Conservation (phyloP, 2,113 vertebrate species). For the Thunnus thynnus region DNA sequence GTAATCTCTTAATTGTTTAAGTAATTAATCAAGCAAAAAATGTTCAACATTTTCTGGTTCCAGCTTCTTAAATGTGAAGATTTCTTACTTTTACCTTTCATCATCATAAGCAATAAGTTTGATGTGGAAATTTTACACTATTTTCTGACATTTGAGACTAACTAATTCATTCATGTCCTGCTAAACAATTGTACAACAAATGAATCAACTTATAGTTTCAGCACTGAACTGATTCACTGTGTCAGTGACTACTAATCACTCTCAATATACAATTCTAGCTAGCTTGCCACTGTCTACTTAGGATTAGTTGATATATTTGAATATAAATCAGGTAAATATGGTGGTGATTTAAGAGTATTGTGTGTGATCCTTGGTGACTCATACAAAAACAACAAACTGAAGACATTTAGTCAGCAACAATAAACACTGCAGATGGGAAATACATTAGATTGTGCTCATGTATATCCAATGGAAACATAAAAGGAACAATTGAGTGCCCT, state of each 20-base stretch:
- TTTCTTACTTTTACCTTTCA: neutral
- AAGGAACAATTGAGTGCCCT: constrained; percentile 62
- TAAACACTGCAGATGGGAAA: constrained; percentile 61
- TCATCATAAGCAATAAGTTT: neutral
- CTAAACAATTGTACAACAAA: constrained; percentile 12
- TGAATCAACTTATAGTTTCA: neutral
- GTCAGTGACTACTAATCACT: constrained; percentile 20
- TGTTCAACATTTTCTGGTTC: neutral
- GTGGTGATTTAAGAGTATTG: constrained; percentile 27
- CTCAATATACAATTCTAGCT: neutral
- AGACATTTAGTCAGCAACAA: constrained; percentile 9
- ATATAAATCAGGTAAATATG: constrained; percentile 23
- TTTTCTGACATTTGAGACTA: neutral
- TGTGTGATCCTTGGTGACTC: constrained; percentile 18
- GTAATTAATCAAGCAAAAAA: neutral
- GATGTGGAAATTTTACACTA: neutral
- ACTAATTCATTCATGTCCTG: neutral
- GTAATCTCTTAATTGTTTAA: neutral
- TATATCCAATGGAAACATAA: constrained; percentile 70
- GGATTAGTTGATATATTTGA: constrained; percentile 6
- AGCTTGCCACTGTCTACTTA: constrained; percentile 17
- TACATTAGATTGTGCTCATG: constrained; percentile 52
- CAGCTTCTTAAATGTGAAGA: neutral
- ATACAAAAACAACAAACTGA: neutral
- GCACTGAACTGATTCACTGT: constrained; percentile 23